Percentiles rank a stretch among this genome's conserved stretches.
Evolutionary conservation across 2,888 invertebrate species (phyloP).

Genomic region (Acronicta psi): DNA sequence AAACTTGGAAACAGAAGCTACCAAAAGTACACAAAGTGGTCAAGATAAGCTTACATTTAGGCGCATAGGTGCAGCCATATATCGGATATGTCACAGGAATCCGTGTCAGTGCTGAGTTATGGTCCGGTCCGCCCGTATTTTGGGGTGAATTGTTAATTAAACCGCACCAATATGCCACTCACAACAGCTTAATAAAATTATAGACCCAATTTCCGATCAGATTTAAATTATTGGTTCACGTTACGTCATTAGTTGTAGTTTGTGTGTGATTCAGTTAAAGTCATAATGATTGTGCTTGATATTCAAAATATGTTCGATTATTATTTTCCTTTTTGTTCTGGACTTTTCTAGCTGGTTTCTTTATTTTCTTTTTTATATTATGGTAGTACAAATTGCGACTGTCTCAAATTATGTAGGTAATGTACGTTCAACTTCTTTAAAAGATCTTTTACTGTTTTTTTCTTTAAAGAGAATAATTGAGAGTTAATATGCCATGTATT

Average conservation of each 20-base stretch:
- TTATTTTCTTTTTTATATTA: too few species aligned
- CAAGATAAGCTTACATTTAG: constrained; percentile 48
- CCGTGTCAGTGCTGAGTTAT: constrained; percentile 70
- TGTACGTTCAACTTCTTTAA: too few species aligned
- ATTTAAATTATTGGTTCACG: constrained; percentile 60
- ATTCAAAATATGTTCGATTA: not conserved
- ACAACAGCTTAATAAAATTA: constrained; percentile 73
- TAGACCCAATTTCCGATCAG: constrained; percentile 66
- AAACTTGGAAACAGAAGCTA: constrained; percentile 27
- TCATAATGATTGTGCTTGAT: not conserved
- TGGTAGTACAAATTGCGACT: too few species aligned
- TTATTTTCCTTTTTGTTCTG: not conserved
- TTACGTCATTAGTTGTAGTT: constrained; percentile 47
- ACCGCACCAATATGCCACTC: constrained; percentile 74
- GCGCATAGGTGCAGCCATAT: constrained; percentile 55
- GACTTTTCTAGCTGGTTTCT: too few species aligned
- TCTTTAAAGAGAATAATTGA: too few species aligned
- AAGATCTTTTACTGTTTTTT: too few species aligned
- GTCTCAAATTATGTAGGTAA: too few species aligned
- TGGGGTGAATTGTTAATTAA: constrained; percentile 77
- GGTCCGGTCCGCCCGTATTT: constrained; percentile 59
- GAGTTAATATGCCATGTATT: too few species aligned
- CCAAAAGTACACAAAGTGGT: constrained; percentile 33
- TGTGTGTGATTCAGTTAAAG: constrained; percentile 14
- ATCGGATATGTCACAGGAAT: constrained; percentile 59